Evolutionary conservation across 1,140 invertebrate genomes (phyloP).

Genomic region (Adelges cooleyi): DNA sequence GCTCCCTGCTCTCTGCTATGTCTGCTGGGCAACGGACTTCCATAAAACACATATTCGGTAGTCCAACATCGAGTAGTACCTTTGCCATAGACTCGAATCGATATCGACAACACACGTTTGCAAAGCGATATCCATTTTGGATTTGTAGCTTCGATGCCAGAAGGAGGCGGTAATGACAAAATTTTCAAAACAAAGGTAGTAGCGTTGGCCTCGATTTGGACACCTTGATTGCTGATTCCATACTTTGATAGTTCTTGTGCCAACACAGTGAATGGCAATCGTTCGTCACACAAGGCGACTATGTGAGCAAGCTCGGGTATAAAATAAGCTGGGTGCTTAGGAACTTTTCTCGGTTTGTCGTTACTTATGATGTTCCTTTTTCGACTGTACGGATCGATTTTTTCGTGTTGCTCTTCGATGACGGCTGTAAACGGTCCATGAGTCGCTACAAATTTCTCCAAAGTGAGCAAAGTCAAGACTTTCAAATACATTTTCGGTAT

Average conservation of each 20-base stretch:
- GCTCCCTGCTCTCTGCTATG: constrained; percentile 74
- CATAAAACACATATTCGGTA: constrained; percentile 79
- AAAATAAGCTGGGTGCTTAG: constrained; percentile 80
- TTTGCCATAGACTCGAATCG: constrained; percentile 66
- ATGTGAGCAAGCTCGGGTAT: constrained; percentile 87
- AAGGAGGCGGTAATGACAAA: constrained; percentile 60
- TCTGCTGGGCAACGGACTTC: constrained; percentile 63
- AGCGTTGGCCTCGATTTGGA: constrained; percentile 82
- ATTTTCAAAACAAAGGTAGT: constrained; percentile 70
- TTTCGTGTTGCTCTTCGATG: constrained; percentile 48
- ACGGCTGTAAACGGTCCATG: constrained; percentile 79
- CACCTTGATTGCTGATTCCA: constrained; percentile 77
- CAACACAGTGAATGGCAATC: constrained; percentile 77
- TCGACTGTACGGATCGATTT: constrained; percentile 35
- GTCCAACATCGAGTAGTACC: constrained; percentile 60
- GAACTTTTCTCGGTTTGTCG: constrained; percentile 36
- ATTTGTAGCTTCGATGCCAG: constrained; percentile 37
- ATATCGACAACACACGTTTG: constrained; percentile 69
- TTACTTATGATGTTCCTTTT: constrained; percentile 38
- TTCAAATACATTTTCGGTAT: constrained; percentile 55
- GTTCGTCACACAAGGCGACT: constrained; percentile 86
- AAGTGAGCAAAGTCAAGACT: constrained; percentile 68
- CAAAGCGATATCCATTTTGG: constrained; percentile 53
- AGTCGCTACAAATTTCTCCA: constrained; percentile 84
- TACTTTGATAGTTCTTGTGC: constrained; percentile 68